A percentile compares a stretch with the other conserved stretches of the same genome.
These are phyloP conservation scores for Eupelmus urozonus DNA, from an alignment of 2,888 invertebrate genomes.

Conservation along the genomic window DNA sequence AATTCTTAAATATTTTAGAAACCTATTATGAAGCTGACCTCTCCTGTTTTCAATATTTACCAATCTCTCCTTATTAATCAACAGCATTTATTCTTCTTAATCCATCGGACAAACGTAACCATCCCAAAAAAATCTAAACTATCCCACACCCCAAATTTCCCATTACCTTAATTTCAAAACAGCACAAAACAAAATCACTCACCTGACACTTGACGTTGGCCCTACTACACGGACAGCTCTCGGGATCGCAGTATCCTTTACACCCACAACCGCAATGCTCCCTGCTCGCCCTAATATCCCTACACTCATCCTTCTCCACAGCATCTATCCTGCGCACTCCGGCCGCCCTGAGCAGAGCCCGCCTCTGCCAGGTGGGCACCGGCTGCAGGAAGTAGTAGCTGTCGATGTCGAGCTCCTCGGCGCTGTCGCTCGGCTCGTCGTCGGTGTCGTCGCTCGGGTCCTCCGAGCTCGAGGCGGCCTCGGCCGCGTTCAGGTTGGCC, in stretches of 20 bases:
- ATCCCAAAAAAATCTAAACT: too few species aligned
- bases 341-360: constrained; percentile 92
- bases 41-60: too few species aligned
- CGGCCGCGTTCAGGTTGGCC: constrained; percentile 74
- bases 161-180: too few species aligned
- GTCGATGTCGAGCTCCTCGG: constrained; percentile 90
- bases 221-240: constrained; percentile 95
- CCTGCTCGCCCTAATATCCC: constrained; percentile 92
- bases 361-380: constrained; percentile 92
- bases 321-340: constrained; percentile 96
- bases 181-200: too few species aligned
- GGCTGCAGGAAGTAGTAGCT: constrained; percentile 95
- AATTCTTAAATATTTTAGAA: too few species aligned
- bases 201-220: constrained; percentile 97
- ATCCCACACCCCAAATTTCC: too few species aligned
- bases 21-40: too few species aligned
- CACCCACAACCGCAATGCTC: constrained; percentile 97
- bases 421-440: constrained; percentile 80
- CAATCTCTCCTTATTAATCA: too few species aligned
- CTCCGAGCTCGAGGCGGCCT: constrained; percentile 85
- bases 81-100: too few species aligned
- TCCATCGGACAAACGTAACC: too few species aligned
- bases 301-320: constrained; percentile 95
- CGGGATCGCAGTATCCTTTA: constrained; percentile 95
- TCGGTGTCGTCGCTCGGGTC: constrained; percentile 88